Percentiles rank a stretch among this genome's conserved stretches.
Evolutionary conservation across 1,140 invertebrate species (phyloP).

Genomic region (Centruroides vittatus): DNA sequence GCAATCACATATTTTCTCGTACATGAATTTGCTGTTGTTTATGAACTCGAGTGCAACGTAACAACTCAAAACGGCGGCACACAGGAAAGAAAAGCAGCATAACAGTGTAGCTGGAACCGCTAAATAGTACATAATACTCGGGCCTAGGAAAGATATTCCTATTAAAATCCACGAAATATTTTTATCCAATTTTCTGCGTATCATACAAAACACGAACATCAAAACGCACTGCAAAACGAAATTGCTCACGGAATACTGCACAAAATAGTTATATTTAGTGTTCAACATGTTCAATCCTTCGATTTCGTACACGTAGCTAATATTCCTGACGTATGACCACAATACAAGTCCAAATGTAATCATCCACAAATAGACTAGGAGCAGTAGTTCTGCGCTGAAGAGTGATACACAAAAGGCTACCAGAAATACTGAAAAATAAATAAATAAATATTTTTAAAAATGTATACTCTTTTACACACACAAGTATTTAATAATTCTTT

Average conservation of each 20-base stretch:
- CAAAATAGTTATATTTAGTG: not conserved
- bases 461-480: too few species aligned
- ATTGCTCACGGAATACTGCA: not conserved
- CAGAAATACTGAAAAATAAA: conserved; percentile 52
- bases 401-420: conserved; percentile 64
- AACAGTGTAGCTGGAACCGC: conserved; percentile 35
- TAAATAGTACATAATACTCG: conserved; percentile 9
- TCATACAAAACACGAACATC: conserved; percentile 14
- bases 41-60: conserved; percentile 51
- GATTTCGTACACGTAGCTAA: conserved; percentile 15
- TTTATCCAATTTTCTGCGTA: conserved; percentile 5
- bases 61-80: conserved; percentile 30
- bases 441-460: too few species aligned
- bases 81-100: conserved; percentile 30
- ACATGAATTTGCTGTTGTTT: conserved; percentile 46
- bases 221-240: conserved; percentile 9
- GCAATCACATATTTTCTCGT: conserved; percentile 48
- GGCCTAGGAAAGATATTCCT: conserved; percentile 17
- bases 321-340: conserved; percentile 47
- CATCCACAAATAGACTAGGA: conserved; percentile 70
- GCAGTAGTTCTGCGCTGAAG: conserved; percentile 62
- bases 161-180: conserved; percentile 1
- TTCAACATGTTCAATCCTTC: not conserved
- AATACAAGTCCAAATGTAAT: conserved; percentile 63
- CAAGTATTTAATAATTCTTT: too few species aligned